phyloP scores from a whole-genome alignment of 2,888 invertebrate genomes.

The Melieria crassipennis region DNA sequence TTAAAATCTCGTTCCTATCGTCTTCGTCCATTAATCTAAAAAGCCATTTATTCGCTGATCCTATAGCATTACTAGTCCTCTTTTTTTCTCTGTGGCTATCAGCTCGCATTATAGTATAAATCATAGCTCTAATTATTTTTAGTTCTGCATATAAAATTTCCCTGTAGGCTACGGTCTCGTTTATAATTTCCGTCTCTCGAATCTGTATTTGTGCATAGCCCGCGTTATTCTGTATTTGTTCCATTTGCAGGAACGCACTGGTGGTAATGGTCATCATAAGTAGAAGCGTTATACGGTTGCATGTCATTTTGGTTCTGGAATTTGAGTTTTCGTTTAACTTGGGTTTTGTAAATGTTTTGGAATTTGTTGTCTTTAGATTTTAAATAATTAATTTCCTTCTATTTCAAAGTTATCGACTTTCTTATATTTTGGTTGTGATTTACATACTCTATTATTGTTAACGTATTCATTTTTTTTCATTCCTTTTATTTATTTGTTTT shows the following conservation, averaged over 20 bases:
- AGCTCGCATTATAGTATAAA: slow-evolving; percentile 12
- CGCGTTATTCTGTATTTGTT: slow-evolving; percentile 8
- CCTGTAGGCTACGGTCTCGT: neutral
- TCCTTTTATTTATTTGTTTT: no score
- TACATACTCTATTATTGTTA: slow-evolving; percentile 21
- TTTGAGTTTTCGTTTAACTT: slow-evolving; percentile 23
- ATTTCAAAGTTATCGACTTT: slow-evolving; percentile 2
- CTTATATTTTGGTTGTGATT: slow-evolving; percentile 23
- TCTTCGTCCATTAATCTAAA: neutral
- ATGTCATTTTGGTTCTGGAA: slow-evolving; percentile 3
- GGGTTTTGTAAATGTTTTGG: slow-evolving; percentile 15
- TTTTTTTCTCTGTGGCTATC: slow-evolving; percentile 12
- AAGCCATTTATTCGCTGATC: slow-evolving; percentile 17
- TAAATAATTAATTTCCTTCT: slow-evolving; percentile 19
- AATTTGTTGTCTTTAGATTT: slow-evolving; percentile 22
- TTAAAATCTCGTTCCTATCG: slow-evolving; percentile 17
- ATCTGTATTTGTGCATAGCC: slow-evolving; percentile 3
- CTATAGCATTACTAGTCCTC: slow-evolving; percentile 12
- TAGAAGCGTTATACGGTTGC: neutral
- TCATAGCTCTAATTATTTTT: slow-evolving; percentile 3
- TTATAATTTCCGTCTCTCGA: neutral
- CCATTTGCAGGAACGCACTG: slow-evolving; percentile 7
- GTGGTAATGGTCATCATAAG: neutral
- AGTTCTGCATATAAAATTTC: slow-evolving; percentile 1
- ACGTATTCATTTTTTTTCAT: neutral